These are phyloP conservation scores for Bimastos eiseni DNA, from an alignment of 2,888 invertebrate species.

Conservation along the genomic window DNA sequence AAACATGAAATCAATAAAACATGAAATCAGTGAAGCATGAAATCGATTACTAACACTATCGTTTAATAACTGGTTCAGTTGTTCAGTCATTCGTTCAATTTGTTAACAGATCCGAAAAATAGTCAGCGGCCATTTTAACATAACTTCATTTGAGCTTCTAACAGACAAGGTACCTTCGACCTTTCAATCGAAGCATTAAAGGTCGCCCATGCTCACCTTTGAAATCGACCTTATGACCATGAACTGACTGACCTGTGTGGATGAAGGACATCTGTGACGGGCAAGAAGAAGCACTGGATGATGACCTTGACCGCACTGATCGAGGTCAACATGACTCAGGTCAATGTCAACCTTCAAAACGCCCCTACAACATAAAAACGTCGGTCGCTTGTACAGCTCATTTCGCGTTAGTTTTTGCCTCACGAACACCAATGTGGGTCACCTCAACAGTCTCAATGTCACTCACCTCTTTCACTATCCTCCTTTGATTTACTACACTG, in stretches of 20 bases:
- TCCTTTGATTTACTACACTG: no score
- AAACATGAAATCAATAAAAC: neutral
- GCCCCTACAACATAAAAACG: constrained; percentile 50
- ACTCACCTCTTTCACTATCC: neutral
- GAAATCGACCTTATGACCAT: neutral
- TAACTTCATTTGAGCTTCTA: no score
- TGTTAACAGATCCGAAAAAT: no score
- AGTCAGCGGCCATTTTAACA: no score
- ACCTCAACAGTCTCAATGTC: neutral
- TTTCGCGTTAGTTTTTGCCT: no score
- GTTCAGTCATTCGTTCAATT: no score
- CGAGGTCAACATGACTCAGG: constrained; percentile 68
- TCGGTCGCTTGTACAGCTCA: neutral
- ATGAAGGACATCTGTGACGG: constrained; percentile 8
- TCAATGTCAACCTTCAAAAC: constrained; percentile 55
- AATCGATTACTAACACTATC: no score
- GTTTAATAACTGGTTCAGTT: no score
- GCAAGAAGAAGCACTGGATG: neutral
- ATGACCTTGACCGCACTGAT: constrained; percentile 68
- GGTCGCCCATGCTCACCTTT: neutral
- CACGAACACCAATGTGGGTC: no score
- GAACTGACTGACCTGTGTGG: constrained; percentile 3
- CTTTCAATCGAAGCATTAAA: neutral
- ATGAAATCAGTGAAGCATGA: no score
- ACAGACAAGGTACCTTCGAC: no score